These are phyloP conservation scores for Mechanitis mazaeus DNA, from an alignment of 2,888 invertebrate genomes.

Conservation along the genomic window DNA sequence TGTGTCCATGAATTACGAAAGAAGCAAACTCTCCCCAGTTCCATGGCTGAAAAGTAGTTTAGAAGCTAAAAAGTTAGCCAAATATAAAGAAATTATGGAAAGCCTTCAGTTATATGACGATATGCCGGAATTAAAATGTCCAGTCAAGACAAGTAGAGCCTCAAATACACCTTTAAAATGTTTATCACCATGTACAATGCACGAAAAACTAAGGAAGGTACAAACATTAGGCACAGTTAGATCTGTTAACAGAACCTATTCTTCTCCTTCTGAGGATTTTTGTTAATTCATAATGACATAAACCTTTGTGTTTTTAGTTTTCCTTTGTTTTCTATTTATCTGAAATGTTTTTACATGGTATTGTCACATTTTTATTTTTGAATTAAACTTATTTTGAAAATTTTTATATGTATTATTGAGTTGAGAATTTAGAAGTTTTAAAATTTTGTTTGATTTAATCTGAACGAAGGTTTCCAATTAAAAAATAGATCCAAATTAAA, in stretches of 20 bases:
- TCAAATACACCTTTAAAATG: slow-evolving; percentile 53
- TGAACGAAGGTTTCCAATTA: too few relatives aligned
- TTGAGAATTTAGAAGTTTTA: too few relatives aligned
- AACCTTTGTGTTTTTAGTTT: too few relatives aligned
- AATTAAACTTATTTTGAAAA: too few relatives aligned
- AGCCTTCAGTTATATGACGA: slow-evolving; percentile 52
- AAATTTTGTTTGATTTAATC: too few relatives aligned
- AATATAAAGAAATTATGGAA: slow-evolving; percentile 60
- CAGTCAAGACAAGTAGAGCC: slow-evolving; percentile 54
- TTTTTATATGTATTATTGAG: too few relatives aligned
- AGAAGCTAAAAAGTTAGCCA: slow-evolving; percentile 47
- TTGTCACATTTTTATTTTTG: too few relatives aligned
- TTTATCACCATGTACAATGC: slow-evolving; percentile 34
- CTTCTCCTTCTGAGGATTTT: slow-evolving; percentile 3
- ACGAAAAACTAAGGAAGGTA: slow-evolving; percentile 6
- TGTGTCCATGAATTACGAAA: slow-evolving; percentile 43
- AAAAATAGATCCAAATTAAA: too few relatives aligned
- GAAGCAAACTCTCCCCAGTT: slow-evolving; percentile 26
- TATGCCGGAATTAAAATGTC: slow-evolving; percentile 43
- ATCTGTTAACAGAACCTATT: slow-evolving; percentile 6
- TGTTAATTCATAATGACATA: not conserved
- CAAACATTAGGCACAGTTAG: slow-evolving; percentile 13
- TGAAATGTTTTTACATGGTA: too few relatives aligned
- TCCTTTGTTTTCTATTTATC: too few relatives aligned
- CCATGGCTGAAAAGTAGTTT: slow-evolving; percentile 28